phyloP scores from a whole-genome alignment of 2,888 invertebrate species.

The Agrochola lychnidis region DNA sequence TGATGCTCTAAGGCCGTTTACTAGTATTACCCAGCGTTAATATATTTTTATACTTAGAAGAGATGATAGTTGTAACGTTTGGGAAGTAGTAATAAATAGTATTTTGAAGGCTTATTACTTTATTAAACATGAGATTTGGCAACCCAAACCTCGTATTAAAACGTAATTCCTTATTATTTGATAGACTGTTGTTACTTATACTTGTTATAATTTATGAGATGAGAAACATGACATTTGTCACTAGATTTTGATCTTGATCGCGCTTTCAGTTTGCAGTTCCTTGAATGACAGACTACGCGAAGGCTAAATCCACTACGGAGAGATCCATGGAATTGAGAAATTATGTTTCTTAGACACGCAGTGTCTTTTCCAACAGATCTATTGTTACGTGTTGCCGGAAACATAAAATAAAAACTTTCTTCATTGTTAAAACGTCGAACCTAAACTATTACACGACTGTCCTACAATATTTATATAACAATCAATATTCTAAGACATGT shows the following conservation, averaged over 20 bases:
- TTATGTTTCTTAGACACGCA: background rate
- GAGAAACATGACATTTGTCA: background rate
- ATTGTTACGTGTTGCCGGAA: constrained; percentile 6
- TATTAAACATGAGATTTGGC: too few species aligned
- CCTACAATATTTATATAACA: constrained; percentile 17
- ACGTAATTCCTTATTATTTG: too few species aligned
- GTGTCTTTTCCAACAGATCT: background rate
- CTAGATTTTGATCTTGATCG: background rate
- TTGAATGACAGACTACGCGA: background rate
- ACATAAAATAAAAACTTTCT: constrained; percentile 5
- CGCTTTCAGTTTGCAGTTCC: background rate
- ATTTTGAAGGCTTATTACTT: background rate
- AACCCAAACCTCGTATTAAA: too few species aligned
- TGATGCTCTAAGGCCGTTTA: constrained; percentile 2
- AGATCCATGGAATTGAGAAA: background rate
- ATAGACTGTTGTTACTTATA: too few species aligned
- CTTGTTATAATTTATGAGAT: background rate
- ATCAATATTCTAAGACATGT: background rate
- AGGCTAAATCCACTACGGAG: background rate
- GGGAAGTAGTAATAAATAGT: too few species aligned
- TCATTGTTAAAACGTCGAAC: background rate
- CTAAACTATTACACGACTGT: constrained; percentile 14
- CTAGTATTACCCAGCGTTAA: background rate
- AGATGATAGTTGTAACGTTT: background rate
- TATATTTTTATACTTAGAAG: background rate